Percentiles rank a stretch among this genome's conserved stretches.
These are phyloP conservation scores for Lithobius niger DNA, from an alignment of 1,140 invertebrate genomes.

Conservation along the genomic window DNA sequence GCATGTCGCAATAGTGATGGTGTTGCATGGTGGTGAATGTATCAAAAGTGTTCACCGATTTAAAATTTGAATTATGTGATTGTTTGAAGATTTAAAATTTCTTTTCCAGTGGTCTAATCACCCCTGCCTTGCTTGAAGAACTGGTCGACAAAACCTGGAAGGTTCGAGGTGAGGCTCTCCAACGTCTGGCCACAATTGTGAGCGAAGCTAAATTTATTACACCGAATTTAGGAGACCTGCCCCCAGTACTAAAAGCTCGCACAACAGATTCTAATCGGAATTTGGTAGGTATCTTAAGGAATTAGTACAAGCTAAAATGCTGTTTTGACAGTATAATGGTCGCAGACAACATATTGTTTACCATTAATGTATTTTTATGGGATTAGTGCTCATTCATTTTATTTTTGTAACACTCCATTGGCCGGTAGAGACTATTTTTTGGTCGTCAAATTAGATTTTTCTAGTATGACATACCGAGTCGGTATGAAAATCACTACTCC, in stretches of 20 bases:
- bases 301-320: too few species aligned
- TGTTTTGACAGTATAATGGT: too few species aligned
- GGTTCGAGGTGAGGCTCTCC: slow-evolving; percentile 64
- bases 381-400: too few species aligned
- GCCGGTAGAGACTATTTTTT: not conserved
- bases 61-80: not conserved
- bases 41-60: not conserved
- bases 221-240: slow-evolving; percentile 64
- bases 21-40: too few species aligned
- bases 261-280: slow-evolving; percentile 82
- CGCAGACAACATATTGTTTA: too few species aligned
- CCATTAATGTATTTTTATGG: too few species aligned
- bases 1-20: too few species aligned
- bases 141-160: slow-evolving; percentile 92
- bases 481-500: too few species aligned
- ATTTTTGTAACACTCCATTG: not conserved
- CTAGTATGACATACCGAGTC: too few species aligned
- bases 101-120: slow-evolving; percentile 53
- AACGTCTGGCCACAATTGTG: slow-evolving; percentile 60
- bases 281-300: slow-evolving; percentile 41
- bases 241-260: slow-evolving; percentile 55
- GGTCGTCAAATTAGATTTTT: too few species aligned
- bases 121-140: slow-evolving; percentile 61
- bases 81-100: not conserved
- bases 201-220: slow-evolving; percentile 64